A percentile compares a stretch with the other conserved stretches of the same genome.
These are phyloP conservation scores for Austrofundulus limnaeus DNA, from an alignment of 2,113 vertebrate species.

Conservation along the genomic window DNA sequence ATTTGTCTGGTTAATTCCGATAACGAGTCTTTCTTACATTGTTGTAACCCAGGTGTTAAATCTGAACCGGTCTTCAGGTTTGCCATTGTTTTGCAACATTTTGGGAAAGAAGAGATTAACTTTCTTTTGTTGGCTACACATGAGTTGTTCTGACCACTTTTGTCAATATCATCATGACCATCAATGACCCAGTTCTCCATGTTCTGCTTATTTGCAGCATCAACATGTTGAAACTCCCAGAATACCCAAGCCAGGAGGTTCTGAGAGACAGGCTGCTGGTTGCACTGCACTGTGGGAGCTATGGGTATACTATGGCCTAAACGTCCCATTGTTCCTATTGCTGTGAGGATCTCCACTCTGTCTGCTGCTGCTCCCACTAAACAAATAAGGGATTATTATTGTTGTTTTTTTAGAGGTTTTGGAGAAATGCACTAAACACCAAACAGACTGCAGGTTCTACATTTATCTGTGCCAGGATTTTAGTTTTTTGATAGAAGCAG, in stretches of 20 bases:
- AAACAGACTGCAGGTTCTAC: too few relatives aligned
- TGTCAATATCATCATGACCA: not conserved
- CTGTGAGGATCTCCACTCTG: slow-evolving; percentile 2
- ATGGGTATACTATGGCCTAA: slow-evolving; percentile 98
- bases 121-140: not conserved
- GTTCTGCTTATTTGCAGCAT: slow-evolving; percentile 79
- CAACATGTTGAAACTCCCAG: slow-evolving; percentile 99
- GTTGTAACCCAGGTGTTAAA: too few relatives aligned
- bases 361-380: not conserved
- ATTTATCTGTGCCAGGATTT: too few relatives aligned
- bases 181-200: not conserved
- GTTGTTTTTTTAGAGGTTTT: too few relatives aligned
- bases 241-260: slow-evolving; percentile 94
- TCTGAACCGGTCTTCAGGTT: too few relatives aligned
- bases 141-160: not conserved
- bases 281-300: slow-evolving; percentile 96
- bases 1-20: too few relatives aligned
- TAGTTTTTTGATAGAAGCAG: too few relatives aligned
- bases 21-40: too few relatives aligned
- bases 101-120: too few relatives aligned
- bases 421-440: too few relatives aligned
- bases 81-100: too few relatives aligned
- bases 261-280: slow-evolving; percentile 95
- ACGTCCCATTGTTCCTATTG: not conserved
- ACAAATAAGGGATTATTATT: too few relatives aligned